phyloP scores from a whole-genome alignment of 2,113 vertebrate genomes.

The Sinocyclocheilus rhinocerous region DNA sequence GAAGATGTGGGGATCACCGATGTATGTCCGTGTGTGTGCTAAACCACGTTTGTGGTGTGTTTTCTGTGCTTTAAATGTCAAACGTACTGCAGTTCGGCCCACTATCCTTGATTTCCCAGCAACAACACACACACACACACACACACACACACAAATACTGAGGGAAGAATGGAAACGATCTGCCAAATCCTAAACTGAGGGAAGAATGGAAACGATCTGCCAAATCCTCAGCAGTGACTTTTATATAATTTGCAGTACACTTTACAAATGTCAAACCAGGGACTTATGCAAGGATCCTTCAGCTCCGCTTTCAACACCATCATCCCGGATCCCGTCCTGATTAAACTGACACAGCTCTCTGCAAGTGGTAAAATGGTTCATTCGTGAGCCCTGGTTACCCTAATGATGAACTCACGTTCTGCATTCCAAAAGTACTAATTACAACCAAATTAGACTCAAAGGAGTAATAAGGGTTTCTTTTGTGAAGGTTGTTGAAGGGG shows the following conservation, averaged over 20 bases:
- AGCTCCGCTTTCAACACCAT: no score
- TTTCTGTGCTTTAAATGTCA: constrained; percentile 2
- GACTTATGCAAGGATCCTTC: no score
- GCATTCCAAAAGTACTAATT: constrained; percentile 16
- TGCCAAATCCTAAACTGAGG: no score
- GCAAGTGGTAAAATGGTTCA: no score
- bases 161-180: no score
- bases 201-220: no score
- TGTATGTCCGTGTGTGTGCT: background rate
- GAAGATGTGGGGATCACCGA: background rate
- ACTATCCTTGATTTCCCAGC: background rate
- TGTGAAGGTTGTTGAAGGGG: background rate
- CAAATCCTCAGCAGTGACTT: no score
- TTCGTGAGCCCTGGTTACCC: background rate
- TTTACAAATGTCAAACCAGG: no score
- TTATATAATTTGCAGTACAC: no score
- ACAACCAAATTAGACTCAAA: constrained; percentile 1
- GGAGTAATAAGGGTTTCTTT: constrained; percentile 21
- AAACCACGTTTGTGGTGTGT: background rate
- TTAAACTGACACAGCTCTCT: no score
- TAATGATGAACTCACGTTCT: constrained; percentile 3
- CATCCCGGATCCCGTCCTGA: no score
- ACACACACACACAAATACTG: no score
- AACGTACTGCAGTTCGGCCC: background rate
- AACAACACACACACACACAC: constrained; percentile 2